Percentiles rank a stretch among this genome's conserved stretches.
Conservation (phyloP, 1,140 invertebrate genomes). For the Neuroterus valhalla region DNA sequence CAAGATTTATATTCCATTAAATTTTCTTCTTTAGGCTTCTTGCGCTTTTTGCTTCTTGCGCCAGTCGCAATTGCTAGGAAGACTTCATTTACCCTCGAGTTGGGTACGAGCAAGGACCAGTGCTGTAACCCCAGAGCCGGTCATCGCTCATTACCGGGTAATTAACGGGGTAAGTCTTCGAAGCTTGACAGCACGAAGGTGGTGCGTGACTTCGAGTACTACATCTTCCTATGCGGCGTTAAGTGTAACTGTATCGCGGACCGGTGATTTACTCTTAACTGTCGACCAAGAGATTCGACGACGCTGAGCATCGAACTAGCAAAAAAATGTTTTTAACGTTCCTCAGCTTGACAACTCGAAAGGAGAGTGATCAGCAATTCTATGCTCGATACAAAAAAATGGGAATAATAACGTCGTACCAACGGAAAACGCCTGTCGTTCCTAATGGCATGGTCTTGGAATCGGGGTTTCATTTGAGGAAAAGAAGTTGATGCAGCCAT, state of each 20-base stretch:
- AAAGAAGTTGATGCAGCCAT: neutral
- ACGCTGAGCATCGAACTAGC: neutral
- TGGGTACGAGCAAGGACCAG: slow-evolving; percentile 40
- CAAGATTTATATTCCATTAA: neutral
- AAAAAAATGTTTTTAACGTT: neutral
- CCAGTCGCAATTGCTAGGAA: slow-evolving; percentile 31
- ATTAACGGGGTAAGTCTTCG: slow-evolving; percentile 49
- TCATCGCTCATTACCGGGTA: slow-evolving; percentile 56
- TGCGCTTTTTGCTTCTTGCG: neutral
- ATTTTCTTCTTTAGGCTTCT: neutral
- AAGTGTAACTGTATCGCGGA: slow-evolving; percentile 50
- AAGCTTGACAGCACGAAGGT: slow-evolving; percentile 48
- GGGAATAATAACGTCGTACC: neutral
- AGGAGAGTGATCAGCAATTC: neutral
- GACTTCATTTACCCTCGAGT: slow-evolving; percentile 43
- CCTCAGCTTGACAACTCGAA: slow-evolving; percentile 24
- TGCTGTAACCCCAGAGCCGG: slow-evolving; percentile 47
- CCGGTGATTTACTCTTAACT: slow-evolving; percentile 1
- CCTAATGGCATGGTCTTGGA: neutral
- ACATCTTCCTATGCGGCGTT: slow-evolving; percentile 47
- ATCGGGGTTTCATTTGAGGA: neutral
- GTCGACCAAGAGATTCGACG: slow-evolving; percentile 15
- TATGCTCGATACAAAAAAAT: neutral
- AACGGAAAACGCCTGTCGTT: neutral
- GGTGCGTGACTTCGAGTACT: slow-evolving; percentile 52